Evolutionary conservation across 2,888 invertebrate species (phyloP), one percentile per base, ranked within the genome.

Genomic region (Aspidiotus rigidus): DNA sequence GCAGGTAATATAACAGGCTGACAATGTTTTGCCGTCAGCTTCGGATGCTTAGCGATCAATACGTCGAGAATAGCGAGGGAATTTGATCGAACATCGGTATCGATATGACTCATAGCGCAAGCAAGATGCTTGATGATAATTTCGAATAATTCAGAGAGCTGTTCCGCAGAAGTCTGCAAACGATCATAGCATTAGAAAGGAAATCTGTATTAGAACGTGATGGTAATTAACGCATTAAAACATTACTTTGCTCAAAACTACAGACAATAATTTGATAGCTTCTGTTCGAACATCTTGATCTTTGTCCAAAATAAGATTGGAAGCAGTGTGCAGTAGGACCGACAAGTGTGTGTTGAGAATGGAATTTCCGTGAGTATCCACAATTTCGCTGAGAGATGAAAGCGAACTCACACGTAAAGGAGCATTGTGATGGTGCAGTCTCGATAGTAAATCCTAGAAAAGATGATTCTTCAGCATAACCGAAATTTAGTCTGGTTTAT

Each of bases 51-150:
- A 55, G 83, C 80, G 13, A 92, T 78, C n/a, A 93, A 80, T 56
- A 87, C 81, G 76, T 93, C 93, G 16, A 95, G 79, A 73, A 93
- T 83, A 0, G 85, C 76, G 0, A 95, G 79, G 0, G 93, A 89
- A 77, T 93, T 93, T 76, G 90, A 88, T 76, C 92, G 90, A 72
- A 95, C 86, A 63, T 83, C 81, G 11, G 82, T 83, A 76, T 89
- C 85, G 71, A 95, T 89, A 75, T 94, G 90, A 0, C 93, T 93
- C 90, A 95, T 91, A 0, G 91, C 89, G 80, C 93, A 93, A 66
- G 87, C 84, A 61, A 94, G 78, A 77, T 91, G 90, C 1, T 90
- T 88, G 17, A 87, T 85, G 71, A 94, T 79, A 7, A 89, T 81
- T 72, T 86, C 84, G 76, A 88, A 89, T 77, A 90, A 91, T 10